Conservation (phyloP, 1,140 invertebrate species). For the Anastrepha obliqua region DNA sequence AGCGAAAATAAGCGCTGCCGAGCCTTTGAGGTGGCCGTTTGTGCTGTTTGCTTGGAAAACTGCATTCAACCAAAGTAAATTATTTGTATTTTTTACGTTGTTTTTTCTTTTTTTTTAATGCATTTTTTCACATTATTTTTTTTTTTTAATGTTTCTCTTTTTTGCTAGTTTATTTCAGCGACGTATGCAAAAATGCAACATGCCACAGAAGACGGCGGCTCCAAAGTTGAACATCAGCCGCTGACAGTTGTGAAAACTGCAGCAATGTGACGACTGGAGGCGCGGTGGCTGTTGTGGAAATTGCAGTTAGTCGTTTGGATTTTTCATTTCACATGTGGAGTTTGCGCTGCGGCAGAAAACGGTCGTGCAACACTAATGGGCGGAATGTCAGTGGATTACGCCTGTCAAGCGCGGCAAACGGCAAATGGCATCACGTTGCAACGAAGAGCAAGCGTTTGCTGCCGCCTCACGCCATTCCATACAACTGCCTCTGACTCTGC, state of each 20-base stretch:
- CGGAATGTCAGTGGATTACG: conserved; percentile 42
- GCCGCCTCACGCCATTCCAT: neutral
- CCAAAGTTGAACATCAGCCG: conserved; percentile 17
- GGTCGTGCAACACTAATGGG: conserved; percentile 44
- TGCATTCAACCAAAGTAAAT: conserved; percentile 17
- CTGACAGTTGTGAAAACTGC: neutral
- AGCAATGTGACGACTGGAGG: neutral
- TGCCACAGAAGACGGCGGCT: neutral
- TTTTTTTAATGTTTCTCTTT: neutral
- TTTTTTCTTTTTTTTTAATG: neutral
- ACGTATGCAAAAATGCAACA: conserved; percentile 35
- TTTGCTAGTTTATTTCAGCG: neutral
- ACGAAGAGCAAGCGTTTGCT: neutral
- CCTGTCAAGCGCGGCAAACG: conserved; percentile 18
- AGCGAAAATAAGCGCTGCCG: neutral
- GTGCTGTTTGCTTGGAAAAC: conserved; percentile 15
- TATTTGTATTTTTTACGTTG: conserved; percentile 15
- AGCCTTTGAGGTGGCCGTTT: neutral
- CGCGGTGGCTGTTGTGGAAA: neutral
- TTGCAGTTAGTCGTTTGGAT: neutral
- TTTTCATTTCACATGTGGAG: conserved; percentile 27
- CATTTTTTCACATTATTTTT: neutral
- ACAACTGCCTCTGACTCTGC: neutral
- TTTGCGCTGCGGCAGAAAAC: conserved; percentile 18
- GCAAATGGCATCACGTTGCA: neutral